Conservation (phyloP, 2,113 vertebrate species). For the Mystacornis crossleyi region DNA sequence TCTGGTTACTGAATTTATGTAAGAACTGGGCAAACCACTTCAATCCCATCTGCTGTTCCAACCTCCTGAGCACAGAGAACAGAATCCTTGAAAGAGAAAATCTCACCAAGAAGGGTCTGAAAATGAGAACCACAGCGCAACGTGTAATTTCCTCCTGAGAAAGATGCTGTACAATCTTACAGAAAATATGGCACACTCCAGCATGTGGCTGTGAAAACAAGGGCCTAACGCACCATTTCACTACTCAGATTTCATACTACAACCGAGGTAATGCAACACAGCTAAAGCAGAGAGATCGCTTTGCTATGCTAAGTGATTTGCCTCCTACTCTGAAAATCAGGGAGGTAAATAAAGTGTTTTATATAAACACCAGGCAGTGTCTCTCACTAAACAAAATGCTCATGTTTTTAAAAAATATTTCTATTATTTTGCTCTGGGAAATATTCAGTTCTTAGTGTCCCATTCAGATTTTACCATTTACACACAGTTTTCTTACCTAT, state of each 20-base stretch:
- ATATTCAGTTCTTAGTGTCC: background rate
- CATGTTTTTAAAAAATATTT: background rate
- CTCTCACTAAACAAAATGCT: background rate
- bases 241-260: conserved; percentile 1
- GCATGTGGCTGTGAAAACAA: background rate
- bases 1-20: background rate
- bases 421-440: background rate
- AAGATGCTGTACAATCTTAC: background rate
- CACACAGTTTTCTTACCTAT: background rate
- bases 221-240: background rate
- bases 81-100: background rate
- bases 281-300: conserved; percentile 33
- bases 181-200: background rate
- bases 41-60: background rate
- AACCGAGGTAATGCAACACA: background rate
- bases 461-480: background rate
- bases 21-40: background rate
- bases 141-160: background rate
- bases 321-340: conserved; percentile 33
- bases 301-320: conserved; percentile 36
- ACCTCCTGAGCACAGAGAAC: background rate
- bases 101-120: background rate
- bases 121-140: background rate
- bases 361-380: background rate
- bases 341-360: conserved; percentile 5